phyloP scores from a whole-genome alignment of 2,797 vertebrate species.

The Onychomys leucogaster region DNA sequence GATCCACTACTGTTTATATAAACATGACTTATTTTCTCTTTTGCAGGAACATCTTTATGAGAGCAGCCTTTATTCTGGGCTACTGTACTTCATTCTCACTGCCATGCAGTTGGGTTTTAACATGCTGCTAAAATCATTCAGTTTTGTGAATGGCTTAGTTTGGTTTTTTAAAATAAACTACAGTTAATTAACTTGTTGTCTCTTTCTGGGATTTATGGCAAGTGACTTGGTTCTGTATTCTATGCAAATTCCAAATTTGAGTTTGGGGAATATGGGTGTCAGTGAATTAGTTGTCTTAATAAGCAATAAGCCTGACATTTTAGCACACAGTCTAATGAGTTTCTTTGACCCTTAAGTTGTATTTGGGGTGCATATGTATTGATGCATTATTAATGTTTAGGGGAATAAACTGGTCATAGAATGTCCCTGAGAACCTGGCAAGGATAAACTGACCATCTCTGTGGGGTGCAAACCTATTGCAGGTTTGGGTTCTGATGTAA shows the following conservation, averaged over 20 bases:
- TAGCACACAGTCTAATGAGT: neutral
- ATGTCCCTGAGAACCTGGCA: no score
- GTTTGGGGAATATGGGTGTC: neutral
- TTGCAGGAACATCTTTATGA: conserved; percentile 73
- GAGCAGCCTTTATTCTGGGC: conserved; percentile 70
- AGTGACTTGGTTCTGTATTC: neutral
- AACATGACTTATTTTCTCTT: neutral
- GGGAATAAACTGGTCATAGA: no score
- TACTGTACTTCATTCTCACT: conserved; percentile 69
- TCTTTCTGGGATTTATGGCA: neutral
- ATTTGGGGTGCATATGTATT: neutral
- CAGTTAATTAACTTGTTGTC: neutral
- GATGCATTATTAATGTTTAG: neutral
- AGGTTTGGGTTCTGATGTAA: no score
- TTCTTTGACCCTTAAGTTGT: neutral
- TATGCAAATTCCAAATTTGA: neutral
- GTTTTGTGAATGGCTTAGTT: conserved; percentile 69
- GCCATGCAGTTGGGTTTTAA: conserved; percentile 67
- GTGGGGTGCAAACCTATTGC: no score
- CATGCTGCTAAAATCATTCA: conserved; percentile 63
- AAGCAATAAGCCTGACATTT: neutral
- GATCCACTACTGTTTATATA: neutral
- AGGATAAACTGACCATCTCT: no score
- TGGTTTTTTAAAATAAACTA: conserved; percentile 71
- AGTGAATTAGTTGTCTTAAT: neutral